Conservation (phyloP, 2,797 vertebrate species). For the Chelon labrosus region DNA sequence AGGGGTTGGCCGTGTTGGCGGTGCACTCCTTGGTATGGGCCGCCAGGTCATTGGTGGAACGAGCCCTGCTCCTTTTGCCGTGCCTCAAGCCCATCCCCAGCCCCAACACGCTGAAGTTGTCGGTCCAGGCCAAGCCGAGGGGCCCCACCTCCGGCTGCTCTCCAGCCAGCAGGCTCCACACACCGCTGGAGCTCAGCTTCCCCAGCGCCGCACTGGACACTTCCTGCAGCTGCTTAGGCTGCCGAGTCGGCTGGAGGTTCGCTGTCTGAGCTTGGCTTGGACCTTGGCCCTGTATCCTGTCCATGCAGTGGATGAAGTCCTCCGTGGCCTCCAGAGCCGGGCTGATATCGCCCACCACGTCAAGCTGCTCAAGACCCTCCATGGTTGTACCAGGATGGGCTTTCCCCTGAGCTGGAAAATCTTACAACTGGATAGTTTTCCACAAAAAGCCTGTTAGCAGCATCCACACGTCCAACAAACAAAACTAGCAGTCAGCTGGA, state of each 20-base stretch:
- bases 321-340: constrained; percentile 97
- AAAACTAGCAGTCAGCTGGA: constrained; percentile 13
- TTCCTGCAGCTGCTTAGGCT: constrained; percentile 78
- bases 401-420: constrained; percentile 24
- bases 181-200: constrained; percentile 82
- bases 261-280: constrained; percentile 80
- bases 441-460: constrained; percentile 30
- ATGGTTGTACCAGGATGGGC: constrained; percentile 71
- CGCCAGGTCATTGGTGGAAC: constrained; percentile 94
- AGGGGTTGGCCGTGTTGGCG: constrained; percentile 60
- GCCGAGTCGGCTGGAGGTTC: constrained; percentile 56
- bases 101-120: constrained; percentile 88
- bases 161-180: constrained; percentile 81
- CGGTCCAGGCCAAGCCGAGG: constrained; percentile 83
- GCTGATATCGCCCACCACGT: constrained; percentile 93
- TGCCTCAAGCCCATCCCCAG: constrained; percentile 84
- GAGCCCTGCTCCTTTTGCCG: constrained; percentile 91
- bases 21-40: constrained; percentile 87
- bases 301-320: constrained; percentile 93
- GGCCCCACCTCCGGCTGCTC: constrained; percentile 81
- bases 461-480: constrained; percentile 52
- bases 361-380: constrained; percentile 92
- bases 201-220: constrained; percentile 74
- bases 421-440: constrained; percentile 40
- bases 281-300: constrained; percentile 85